These are phyloP conservation scores for Chlamydotis undulata DNA, from an alignment of 2,113 vertebrate species.

Conservation along the genomic window DNA sequence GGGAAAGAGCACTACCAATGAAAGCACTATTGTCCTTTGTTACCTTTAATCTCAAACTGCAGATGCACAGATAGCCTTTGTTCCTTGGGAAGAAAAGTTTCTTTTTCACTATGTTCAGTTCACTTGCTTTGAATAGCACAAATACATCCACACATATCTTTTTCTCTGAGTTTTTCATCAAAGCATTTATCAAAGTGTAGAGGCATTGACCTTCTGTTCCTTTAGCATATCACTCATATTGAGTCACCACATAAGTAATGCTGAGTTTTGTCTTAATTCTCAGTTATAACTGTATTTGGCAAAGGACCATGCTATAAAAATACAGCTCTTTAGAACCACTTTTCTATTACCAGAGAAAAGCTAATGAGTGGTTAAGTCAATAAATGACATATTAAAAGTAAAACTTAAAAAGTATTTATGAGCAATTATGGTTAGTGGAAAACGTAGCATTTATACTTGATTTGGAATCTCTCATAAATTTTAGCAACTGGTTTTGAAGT, in stretches of 20 bases:
- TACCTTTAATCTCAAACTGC: slow-evolving; percentile 25
- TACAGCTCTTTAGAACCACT: background rate
- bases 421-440: background rate
- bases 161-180: background rate
- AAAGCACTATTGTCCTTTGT: slow-evolving; percentile 33
- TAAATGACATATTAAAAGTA: background rate
- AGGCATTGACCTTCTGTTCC: slow-evolving; percentile 6
- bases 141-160: background rate
- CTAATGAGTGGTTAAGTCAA: background rate
- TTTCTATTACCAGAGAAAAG: background rate
- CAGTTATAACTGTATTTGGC: background rate
- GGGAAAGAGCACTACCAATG: background rate
- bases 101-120: background rate
- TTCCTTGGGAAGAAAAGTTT: background rate
- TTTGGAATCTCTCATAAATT: background rate
- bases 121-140: slow-evolving; percentile 26
- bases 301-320: background rate
- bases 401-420: background rate
- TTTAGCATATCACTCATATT: slow-evolving; percentile 20
- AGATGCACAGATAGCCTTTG: background rate
- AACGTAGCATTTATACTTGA: background rate
- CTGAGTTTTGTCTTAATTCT: slow-evolving; percentile 20
- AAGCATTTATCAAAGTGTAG: slow-evolving; percentile 32
- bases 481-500: background rate
- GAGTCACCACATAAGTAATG: background rate